phyloP scores from a whole-genome alignment of 2,888 invertebrate species.

The Scaptomyza tumidula region DNA sequence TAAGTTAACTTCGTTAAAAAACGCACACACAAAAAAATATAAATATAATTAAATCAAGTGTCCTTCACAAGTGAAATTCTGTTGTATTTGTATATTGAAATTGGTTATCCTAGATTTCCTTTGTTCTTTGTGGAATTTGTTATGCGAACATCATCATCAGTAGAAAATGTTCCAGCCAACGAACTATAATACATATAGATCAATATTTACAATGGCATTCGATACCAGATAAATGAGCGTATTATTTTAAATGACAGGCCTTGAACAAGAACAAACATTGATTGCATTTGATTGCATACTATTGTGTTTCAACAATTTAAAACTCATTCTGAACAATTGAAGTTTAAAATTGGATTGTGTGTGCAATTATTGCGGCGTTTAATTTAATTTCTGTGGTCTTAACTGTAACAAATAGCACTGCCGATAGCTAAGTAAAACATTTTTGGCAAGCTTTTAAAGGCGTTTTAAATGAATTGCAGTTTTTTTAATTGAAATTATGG shows the following conservation, averaged over 20 bases:
- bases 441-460: neutral
- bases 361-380: neutral
- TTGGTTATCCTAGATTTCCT: neutral
- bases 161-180: neutral
- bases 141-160: neutral
- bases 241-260: neutral
- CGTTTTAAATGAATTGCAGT: neutral
- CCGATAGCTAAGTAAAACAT: neutral
- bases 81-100: neutral
- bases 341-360: neutral
- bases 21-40: no score
- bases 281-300: no score
- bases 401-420: no score
- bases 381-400: no score
- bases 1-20: slow-evolving; percentile 68
- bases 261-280: no score
- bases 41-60: no score
- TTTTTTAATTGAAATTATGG: neutral
- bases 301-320: neutral
- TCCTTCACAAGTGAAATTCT: neutral
- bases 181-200: no score
- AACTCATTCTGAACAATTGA: neutral
- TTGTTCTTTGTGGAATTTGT: no score
- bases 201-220: neutral
- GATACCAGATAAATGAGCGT: slow-evolving; percentile 13